Base-by-base conservation (phyloP, 2,797 vertebrate species). In the Trichosurus vulpecula region DNA sequence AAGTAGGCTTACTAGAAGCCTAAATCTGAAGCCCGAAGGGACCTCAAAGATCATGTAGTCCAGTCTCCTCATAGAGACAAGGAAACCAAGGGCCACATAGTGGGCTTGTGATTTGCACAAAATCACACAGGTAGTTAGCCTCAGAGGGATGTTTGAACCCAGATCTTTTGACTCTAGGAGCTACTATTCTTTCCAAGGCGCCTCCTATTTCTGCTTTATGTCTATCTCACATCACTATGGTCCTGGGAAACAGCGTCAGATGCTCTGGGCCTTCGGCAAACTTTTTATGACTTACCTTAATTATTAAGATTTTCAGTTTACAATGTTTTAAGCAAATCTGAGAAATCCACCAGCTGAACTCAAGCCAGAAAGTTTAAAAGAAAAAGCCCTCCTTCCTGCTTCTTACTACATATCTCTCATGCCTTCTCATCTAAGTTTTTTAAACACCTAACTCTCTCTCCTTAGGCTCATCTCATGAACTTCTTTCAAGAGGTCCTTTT, bases 301-400 rank as follows among this genome's bases (percentile, higher is more conserved):
- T 41, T 52, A 27, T 41, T 58, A 92, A 74, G 11, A 41, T 91
- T 94, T 96, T 91, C 92, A 19, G 22, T 94, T 96, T 93, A 95
- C 91, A 87, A 47, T 27, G 22, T 87, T 47, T 27, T 87, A 87
- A 47, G 41, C 61, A 66, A n/a, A 66, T 66, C 61, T 66, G 35
- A 54, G 58, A 95, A 94, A 95, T 90, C 30, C 94, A 41, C 13
- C 13, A 91, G 2, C 52, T 56, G 29, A 94, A 31, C 47, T 74
- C 92, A 52, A 89, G 27, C 90, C 93, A 94, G 81, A 92, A 94
- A 74, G 54, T 92, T 55, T 55, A 93, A 90, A 58, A 87, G 31
- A 81, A 47, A 47, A 47, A 47, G 22, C 8, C 41, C n/a, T 3
- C 12, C 30, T 90, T 3, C 12, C 12, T 90, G 6, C 41, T n/a